Conservation (phyloP, 2,797 vertebrate species). For the Pogoniulus pusillus region DNA sequence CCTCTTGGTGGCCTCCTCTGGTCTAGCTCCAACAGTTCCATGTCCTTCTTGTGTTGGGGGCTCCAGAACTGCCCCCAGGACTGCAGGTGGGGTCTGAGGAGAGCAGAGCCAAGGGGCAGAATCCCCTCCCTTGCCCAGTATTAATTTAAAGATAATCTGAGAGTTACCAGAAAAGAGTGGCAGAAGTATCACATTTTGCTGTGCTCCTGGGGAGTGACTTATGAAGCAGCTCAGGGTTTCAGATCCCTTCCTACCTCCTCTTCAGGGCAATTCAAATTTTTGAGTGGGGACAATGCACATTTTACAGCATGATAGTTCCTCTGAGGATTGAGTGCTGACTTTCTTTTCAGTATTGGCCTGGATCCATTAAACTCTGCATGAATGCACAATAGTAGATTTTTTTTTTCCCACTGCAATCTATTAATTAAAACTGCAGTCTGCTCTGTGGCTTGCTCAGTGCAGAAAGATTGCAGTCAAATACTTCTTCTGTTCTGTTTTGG, state of each 20-base stretch:
- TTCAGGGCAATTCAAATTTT: not conserved
- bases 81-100: too few species aligned
- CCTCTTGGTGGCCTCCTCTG: too few species aligned
- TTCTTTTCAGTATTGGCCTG: conserved; percentile 27
- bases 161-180: not conserved
- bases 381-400: conserved; percentile 17
- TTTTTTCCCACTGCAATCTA: conserved; percentile 30
- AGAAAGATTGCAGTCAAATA: conserved; percentile 2
- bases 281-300: not conserved
- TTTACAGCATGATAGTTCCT: not conserved
- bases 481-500: conserved; percentile 42
- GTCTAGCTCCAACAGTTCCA: too few species aligned
- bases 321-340: not conserved
- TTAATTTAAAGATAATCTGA: not conserved
- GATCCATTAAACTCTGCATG: not conserved
- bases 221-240: not conserved
- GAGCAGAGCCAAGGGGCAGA: too few species aligned
- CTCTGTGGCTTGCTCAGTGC: not conserved
- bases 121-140: too few species aligned
- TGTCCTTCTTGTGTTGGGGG: too few species aligned
- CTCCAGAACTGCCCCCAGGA: too few species aligned
- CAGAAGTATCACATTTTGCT: not conserved
- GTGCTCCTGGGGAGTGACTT: not conserved
- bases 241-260: not conserved
- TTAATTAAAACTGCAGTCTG: conserved; percentile 8